These are phyloP conservation scores for Bradypus variegatus DNA, from an alignment of 2,797 vertebrate genomes.

Conservation along the genomic window DNA sequence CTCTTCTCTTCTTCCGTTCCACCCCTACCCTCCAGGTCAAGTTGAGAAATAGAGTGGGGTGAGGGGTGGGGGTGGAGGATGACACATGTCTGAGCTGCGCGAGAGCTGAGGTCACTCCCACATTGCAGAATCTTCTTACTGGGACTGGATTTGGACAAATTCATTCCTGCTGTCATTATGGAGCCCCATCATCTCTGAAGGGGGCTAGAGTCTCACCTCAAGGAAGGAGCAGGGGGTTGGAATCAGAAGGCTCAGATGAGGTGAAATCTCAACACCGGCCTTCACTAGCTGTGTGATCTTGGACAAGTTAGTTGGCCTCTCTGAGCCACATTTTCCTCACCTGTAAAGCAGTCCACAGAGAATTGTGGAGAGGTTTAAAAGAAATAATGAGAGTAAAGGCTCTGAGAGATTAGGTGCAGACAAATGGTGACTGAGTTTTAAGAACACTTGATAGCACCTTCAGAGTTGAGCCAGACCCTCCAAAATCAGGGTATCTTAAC, in stretches of 20 bases:
- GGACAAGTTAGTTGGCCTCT: not conserved
- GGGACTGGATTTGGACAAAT: not conserved
- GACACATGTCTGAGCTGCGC: conserved; percentile 11
- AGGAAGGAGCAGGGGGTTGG: not conserved
- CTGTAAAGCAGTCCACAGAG: not conserved
- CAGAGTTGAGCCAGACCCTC: not conserved
- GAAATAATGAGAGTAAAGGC: not conserved
- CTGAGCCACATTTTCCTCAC: not conserved
- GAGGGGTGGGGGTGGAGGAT: not conserved
- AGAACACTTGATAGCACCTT: not conserved
- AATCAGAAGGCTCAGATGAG: not conserved
- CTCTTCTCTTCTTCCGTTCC: conserved; percentile 32
- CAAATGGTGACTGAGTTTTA: not conserved
- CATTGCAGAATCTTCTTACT: not conserved
- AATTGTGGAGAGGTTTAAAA: not conserved
- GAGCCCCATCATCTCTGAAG: not conserved
- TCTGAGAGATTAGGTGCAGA: not conserved
- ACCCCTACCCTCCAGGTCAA: conserved; percentile 21
- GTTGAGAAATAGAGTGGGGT: conserved; percentile 39
- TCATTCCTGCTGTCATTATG: not conserved
- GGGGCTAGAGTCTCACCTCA: not conserved
- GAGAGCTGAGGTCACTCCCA: not conserved
- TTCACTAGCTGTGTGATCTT: not conserved
- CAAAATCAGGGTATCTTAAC: not conserved
- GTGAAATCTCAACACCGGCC: not conserved